These are phyloP conservation scores for Brachyptera risi DNA, from an alignment of 2,888 invertebrate genomes.

Conservation along the genomic window DNA sequence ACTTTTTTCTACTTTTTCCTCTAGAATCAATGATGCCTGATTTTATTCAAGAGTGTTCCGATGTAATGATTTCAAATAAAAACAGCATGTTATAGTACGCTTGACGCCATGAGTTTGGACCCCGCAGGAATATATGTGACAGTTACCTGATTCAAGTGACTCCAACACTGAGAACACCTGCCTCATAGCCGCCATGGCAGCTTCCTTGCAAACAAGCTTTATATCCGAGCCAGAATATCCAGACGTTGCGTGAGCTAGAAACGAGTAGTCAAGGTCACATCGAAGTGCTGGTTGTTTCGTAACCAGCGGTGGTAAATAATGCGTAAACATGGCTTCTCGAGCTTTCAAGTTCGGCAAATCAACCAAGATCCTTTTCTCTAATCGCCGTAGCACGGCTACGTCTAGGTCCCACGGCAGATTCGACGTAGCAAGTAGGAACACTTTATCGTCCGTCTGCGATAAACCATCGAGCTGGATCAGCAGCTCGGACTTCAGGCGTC, in stretches of 20 bases:
- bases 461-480: slow-evolving; percentile 82
- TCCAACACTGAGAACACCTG: slow-evolving; percentile 55
- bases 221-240: slow-evolving; percentile 89
- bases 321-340: slow-evolving; percentile 63
- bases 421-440: slow-evolving; percentile 80
- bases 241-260: slow-evolving; percentile 53
- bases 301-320: slow-evolving; percentile 51
- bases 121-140: too few relatives aligned
- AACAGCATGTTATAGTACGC: too few relatives aligned
- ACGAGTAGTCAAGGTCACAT: slow-evolving; percentile 46
- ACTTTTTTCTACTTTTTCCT: too few relatives aligned
- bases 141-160: slow-evolving; percentile 29
- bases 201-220: slow-evolving; percentile 81
- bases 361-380: slow-evolving; percentile 83
- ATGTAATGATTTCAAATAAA: too few relatives aligned
- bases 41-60: too few relatives aligned
- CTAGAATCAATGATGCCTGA: too few relatives aligned
- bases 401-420: slow-evolving; percentile 78
- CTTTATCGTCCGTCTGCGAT: slow-evolving; percentile 56
- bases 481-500: slow-evolving; percentile 84
- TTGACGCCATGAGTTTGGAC: too few relatives aligned
- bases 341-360: slow-evolving; percentile 67
- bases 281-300: slow-evolving; percentile 47
- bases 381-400: slow-evolving; percentile 45
- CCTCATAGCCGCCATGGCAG: slow-evolving; percentile 75